Evolutionary conservation across 2,888 invertebrate genomes (phyloP), one percentile per base, ranked within the genome.

Genomic region (Rhagophthalmus giganteus): DNA sequence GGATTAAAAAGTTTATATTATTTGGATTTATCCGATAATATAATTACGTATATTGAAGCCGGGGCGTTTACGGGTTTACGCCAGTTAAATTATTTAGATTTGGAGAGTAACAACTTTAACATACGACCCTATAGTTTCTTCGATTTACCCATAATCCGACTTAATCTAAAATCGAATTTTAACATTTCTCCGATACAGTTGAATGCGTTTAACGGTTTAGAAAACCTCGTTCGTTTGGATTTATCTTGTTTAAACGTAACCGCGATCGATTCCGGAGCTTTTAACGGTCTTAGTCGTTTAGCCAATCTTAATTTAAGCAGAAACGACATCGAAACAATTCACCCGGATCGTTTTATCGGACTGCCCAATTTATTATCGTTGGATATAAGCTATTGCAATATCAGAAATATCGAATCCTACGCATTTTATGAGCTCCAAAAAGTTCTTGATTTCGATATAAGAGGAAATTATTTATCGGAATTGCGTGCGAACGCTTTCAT

Each of bases 301-400:
- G n/a, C 2, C 2, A 2, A 6, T 4, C 11, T 46, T 27, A 31
- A 51, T 16, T 13, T 34, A 6, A 39, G 40, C 14, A n/a, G 24
- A 7, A 51, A 51, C 27, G 28, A 32, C 8, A 31, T 46, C 16
- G 11, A 34, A 13, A 24, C 9, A n/a, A 28, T 51, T 12, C 12
- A 27, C 4, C 30, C 32, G 13, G 32, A 16, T 6, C 5, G 8
- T 7, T 34, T 34, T 40, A 11, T 14, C 11, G 14, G 40, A 11
- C 12, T 38, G 28, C n/a, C 31, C 5, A 34, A 34, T 11, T 20
- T 49, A 10, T 24, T 30, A 2, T 37, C 15, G 15, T 35, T 42
- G n/a, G 31, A 49, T 15, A 13, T 49, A 12, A 42, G 15, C n/a
- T 24, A 42, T 27, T n/a, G 11, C 20, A 34, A 16, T 2, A 34